phyloP scores from a whole-genome alignment of 37 sponge, comb jelly and placozoan species.

The Halichondria panicea region DNA sequence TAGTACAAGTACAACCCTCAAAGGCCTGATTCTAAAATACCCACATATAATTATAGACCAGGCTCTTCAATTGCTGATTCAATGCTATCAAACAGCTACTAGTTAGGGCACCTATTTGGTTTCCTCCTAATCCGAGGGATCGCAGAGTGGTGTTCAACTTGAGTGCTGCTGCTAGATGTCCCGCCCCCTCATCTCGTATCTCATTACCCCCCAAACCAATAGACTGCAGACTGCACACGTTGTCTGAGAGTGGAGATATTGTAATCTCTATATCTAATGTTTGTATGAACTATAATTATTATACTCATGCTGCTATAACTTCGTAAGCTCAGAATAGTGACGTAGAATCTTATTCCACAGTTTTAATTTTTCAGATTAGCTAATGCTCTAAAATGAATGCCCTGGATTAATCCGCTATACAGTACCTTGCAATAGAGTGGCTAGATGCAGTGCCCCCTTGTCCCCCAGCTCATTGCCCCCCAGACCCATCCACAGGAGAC shows the following conservation, averaged over 20 bases:
- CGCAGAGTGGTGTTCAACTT: constrained; percentile 63
- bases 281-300: too few relatives aligned
- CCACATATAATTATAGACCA: too few relatives aligned
- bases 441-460: constrained; percentile 74
- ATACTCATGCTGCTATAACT: too few relatives aligned
- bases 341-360: too few relatives aligned
- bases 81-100: too few relatives aligned
- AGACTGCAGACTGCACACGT: constrained; percentile 59
- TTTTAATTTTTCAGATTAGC: too few relatives aligned
- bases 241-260: constrained; percentile 30
- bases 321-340: too few relatives aligned
- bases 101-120: constrained; percentile 57
- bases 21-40: too few relatives aligned
- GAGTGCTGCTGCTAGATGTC: constrained; percentile 59
- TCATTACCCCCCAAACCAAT: constrained; percentile 88
- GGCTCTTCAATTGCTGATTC: too few relatives aligned
- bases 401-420: not conserved
- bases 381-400: not conserved
- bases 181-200: constrained; percentile 82
- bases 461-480: constrained; percentile 86
- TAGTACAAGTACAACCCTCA: too few relatives aligned
- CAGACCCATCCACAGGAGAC: constrained; percentile 83
- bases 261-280: too few relatives aligned
- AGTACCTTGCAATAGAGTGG: constrained; percentile 61
- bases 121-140: constrained; percentile 84